phyloP scores from a whole-genome alignment of 2,113 vertebrate species.

The Labeo rohita region DNA sequence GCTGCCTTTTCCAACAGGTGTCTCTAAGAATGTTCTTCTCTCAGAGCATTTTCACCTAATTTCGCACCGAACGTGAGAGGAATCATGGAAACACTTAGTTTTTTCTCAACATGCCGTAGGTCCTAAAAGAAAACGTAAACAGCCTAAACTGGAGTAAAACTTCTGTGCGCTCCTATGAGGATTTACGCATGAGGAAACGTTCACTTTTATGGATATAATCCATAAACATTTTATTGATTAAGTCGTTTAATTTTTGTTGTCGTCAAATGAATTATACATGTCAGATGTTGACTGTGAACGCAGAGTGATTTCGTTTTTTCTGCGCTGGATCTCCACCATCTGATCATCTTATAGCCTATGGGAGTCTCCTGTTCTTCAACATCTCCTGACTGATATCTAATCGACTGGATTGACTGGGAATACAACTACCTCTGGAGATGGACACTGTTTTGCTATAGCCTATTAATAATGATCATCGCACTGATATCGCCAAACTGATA shows the following conservation, averaged over 20 bases:
- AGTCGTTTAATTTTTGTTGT: neutral
- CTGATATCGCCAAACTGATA: slow-evolving; percentile 22
- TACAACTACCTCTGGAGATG: neutral
- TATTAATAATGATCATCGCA: neutral
- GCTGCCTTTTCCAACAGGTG: slow-evolving; percentile 17
- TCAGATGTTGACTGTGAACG: neutral
- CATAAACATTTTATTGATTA: neutral
- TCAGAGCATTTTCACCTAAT: neutral
- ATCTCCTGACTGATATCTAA: neutral
- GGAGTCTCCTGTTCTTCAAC: slow-evolving; percentile 8
- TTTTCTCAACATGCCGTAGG: neutral
- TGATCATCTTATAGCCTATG: neutral
- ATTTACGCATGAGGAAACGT: neutral
- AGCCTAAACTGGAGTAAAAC: neutral
- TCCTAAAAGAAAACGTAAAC: neutral
- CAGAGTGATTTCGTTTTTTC: neutral
- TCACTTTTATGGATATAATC: neutral
- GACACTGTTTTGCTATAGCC: neutral
- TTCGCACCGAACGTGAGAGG: neutral
- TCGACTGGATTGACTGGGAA: neutral
- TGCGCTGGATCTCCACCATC: neutral
- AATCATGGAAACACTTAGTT: neutral
- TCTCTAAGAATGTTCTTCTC: neutral
- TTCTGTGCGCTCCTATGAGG: neutral
- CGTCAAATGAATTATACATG: neutral